These are phyloP conservation scores for Gadopsis bispinosus DNA, from an alignment of 2,797 vertebrate species.

Conservation along the genomic window DNA sequence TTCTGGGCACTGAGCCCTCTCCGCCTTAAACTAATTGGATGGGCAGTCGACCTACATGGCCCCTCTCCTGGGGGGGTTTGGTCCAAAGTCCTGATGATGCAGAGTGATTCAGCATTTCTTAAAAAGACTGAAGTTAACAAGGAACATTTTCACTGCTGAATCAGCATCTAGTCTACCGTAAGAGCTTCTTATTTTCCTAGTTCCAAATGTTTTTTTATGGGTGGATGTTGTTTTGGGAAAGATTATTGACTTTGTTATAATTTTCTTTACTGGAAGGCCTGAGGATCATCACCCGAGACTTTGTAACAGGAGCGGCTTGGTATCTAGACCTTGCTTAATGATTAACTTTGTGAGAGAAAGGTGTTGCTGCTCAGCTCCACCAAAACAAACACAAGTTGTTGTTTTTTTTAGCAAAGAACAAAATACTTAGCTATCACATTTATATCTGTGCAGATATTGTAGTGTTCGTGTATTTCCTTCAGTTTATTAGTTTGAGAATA, in stretches of 20 bases:
- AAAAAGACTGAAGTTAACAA: constrained; percentile 39
- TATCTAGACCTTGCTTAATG: constrained; percentile 69
- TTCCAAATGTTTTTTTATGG: constrained; percentile 26
- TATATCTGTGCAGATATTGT: constrained; percentile 17
- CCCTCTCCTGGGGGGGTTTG: constrained; percentile 54
- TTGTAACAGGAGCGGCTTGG: constrained; percentile 62
- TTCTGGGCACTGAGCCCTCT: constrained; percentile 39
- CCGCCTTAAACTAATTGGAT: constrained; percentile 63
- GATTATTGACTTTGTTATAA: constrained; percentile 11
- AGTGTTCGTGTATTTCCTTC: not conserved
- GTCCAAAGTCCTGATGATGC: constrained; percentile 59
- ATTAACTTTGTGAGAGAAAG: constrained; percentile 72
- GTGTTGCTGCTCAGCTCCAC: constrained; percentile 58
- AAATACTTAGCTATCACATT: constrained; percentile 6
- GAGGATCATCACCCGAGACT: constrained; percentile 15
- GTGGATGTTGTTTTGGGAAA: constrained; percentile 21
- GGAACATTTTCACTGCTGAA: constrained; percentile 36
- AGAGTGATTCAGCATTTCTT: constrained; percentile 23
- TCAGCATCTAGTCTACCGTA: constrained; percentile 5
- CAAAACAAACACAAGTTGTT: constrained; percentile 63
- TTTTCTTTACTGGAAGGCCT: not conserved
- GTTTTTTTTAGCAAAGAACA: constrained; percentile 8
- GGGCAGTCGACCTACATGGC: constrained; percentile 27
- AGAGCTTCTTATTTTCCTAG: not conserved
- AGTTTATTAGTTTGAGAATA: constrained; percentile 6